These are phyloP conservation scores for Vidua chalybeata DNA, from an alignment of 2,113 vertebrate genomes.

Conservation along the genomic window DNA sequence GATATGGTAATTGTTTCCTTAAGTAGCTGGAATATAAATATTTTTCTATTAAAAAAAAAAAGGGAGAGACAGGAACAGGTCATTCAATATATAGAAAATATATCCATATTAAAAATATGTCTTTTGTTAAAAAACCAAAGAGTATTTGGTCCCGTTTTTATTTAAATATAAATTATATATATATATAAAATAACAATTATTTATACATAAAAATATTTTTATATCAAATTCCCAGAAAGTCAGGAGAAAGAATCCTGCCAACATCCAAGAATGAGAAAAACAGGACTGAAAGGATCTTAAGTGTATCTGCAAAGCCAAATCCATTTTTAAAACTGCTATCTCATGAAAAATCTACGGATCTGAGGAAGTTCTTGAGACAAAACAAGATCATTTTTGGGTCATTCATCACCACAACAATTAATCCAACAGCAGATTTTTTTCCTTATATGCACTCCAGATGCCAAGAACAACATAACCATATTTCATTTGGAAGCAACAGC, in stretches of 20 bases:
- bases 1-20: background rate
- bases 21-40: background rate
- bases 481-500: background rate
- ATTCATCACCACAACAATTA: background rate
- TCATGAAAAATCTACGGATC: background rate
- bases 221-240: background rate
- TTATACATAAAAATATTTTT: background rate
- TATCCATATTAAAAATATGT: background rate
- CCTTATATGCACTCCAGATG: background rate
- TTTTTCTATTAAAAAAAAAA: background rate
- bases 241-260: background rate
- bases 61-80: background rate
- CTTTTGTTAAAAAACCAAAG: background rate
- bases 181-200: no score
- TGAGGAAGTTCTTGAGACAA: constrained; percentile 8
- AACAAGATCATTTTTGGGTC: background rate
- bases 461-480: background rate
- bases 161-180: background rate
- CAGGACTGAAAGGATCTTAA: background rate
- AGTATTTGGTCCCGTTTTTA: background rate
- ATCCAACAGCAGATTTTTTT: background rate
- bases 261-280: background rate
- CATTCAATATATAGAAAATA: background rate
- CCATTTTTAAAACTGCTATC: background rate
- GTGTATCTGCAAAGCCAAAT: background rate